phyloP scores from a whole-genome alignment of 2,797 vertebrate species.

The Fistularia tabacaria region DNA sequence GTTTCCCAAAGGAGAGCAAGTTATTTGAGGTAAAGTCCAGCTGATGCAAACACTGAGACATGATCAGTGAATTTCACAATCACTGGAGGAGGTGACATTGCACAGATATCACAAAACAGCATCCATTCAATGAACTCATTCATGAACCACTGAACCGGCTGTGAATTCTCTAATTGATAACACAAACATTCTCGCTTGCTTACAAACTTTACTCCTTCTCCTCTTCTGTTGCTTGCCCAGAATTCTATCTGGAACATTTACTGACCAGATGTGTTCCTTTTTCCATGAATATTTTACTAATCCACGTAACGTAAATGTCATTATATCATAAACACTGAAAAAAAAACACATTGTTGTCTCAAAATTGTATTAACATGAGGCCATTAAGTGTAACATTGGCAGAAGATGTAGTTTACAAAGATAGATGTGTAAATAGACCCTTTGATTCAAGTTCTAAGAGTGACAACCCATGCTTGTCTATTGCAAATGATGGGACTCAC shows the following conservation, averaged over 20 bases:
- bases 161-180: constrained; percentile 79
- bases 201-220: constrained; percentile 83
- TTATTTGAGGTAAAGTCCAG: too few relatives aligned
- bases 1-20: too few relatives aligned
- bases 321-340: constrained; percentile 83
- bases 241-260: constrained; percentile 84
- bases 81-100: constrained; percentile 7
- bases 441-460: not conserved
- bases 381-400: constrained; percentile 75
- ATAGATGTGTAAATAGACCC: constrained; percentile 52
- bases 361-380: constrained; percentile 75
- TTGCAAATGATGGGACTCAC: not conserved
- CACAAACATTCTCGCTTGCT: constrained; percentile 74
- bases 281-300: constrained; percentile 82
- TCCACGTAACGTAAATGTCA: constrained; percentile 83
- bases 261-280: constrained; percentile 88
- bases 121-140: constrained; percentile 59
- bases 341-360: constrained; percentile 67
- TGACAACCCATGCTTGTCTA: constrained; percentile 8
- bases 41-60: not conserved
- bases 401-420: constrained; percentile 45
- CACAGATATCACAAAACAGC: constrained; percentile 13
- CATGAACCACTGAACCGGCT: constrained; percentile 73
- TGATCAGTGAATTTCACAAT: constrained; percentile 8
- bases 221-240: constrained; percentile 84